Conservation (phyloP, 2,888 invertebrate species). For the Eretmocerus hayati region DNA sequence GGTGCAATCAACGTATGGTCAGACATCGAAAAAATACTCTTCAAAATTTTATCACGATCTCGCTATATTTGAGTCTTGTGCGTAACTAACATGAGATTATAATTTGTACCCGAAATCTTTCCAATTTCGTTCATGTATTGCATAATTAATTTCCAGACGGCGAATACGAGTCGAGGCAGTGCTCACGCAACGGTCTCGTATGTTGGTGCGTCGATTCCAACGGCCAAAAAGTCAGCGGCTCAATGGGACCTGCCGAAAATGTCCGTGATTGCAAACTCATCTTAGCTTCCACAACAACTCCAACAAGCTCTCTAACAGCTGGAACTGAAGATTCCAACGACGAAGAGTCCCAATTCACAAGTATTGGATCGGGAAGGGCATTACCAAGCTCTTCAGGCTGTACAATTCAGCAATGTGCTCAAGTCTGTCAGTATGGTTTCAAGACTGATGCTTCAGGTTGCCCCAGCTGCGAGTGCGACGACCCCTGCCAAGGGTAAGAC, state of each 20-base stretch:
- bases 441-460: constrained; percentile 65
- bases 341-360: too few relatives aligned
- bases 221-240: constrained; percentile 69
- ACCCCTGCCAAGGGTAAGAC: constrained; percentile 75
- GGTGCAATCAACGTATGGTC: too few relatives aligned
- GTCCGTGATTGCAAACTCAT: constrained; percentile 60
- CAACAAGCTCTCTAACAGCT: constrained; percentile 26
- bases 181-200: constrained; percentile 76
- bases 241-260: constrained; percentile 69
- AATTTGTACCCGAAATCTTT: too few relatives aligned
- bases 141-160: too few relatives aligned
- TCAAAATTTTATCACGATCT: too few relatives aligned
- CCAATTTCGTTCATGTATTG: too few relatives aligned
- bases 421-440: constrained; percentile 80
- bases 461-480: constrained; percentile 77
- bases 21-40: too few relatives aligned
- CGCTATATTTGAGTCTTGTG: too few relatives aligned
- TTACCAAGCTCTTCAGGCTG: constrained; percentile 47
- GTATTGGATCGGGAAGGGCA: too few relatives aligned
- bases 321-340: constrained; percentile 2
- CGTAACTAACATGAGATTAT: too few relatives aligned
- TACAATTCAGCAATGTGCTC: constrained; percentile 68
- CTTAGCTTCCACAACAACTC: constrained; percentile 28
- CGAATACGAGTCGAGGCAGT: constrained; percentile 66
- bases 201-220: constrained; percentile 80